Base-by-base conservation (phyloP, 2,888 invertebrate species). In the Physocephala rufipes region DNA sequence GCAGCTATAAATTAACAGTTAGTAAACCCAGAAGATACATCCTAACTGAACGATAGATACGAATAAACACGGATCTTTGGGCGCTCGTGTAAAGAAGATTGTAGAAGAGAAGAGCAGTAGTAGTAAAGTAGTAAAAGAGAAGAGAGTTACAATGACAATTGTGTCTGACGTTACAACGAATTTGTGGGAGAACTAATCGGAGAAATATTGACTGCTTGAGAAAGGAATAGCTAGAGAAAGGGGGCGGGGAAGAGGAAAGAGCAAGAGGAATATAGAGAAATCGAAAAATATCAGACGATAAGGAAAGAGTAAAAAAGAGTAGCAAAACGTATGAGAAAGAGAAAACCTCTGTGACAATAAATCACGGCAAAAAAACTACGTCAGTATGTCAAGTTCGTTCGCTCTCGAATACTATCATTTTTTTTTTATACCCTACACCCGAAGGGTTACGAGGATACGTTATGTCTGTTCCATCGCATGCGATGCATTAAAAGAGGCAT, bases 341-440 rank as follows among this genome's bases (percentile, higher is more conserved):
- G 24, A 76, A 77, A 78, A 74, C 74, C 72, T 21, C 3, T 24
- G n/a, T 67, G 43, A 55, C 45, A 51, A 58, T 71, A 68, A 71
- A 67, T 67, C 68, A 67, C 45, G 9, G 36, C 49, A 67, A 74
- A n/a, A n/a, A 80, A 82, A 79, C 79, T 80, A 79, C 82, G 82
- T 80, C 81, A 82, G 80, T 82, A 78, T 82, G 82, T 82, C 82
- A 82, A 82, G 82, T 82, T 82, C 82, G 82, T 78, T 80, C 76
- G 76, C 71, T 43, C 47, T 62, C 21, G 62, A 28, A 7, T n/a
- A 28, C 0, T 53, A n/a, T 62, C 30, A 43, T 62, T 28, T 36
- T 36, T 30, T 61, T 19, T 62, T 62, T 9, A 9, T 9, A 36
- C 36, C 36, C 9, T n/a, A n/a, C n/a, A n/a, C n/a, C n/a, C n/a